A percentile compares a stretch with the other conserved stretches of the same genome.
These are phyloP conservation scores for Papilio elwesi DNA, from an alignment of 2,888 invertebrate species.

Conservation along the genomic window DNA sequence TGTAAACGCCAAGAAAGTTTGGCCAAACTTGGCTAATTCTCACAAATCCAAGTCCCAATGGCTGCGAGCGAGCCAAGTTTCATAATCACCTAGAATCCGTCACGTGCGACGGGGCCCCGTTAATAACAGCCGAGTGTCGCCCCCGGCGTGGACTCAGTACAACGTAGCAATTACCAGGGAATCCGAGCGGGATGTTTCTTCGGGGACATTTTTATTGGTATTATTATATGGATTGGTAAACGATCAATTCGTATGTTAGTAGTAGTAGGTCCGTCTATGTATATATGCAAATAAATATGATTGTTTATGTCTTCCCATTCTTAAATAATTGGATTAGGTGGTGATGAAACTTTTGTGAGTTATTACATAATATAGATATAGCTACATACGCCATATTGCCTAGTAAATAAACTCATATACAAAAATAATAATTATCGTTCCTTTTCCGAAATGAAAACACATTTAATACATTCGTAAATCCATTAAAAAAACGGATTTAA, in stretches of 20 bases:
- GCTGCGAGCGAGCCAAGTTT: slow-evolving; percentile 36
- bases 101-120: slow-evolving; percentile 43
- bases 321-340: too few relatives aligned
- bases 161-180: slow-evolving; percentile 22
- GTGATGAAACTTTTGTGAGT: too few relatives aligned
- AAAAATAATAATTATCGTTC: too few relatives aligned
- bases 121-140: slow-evolving; percentile 43
- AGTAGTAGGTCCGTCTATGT: background rate
- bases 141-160: slow-evolving; percentile 27
- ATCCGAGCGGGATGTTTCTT: slow-evolving; percentile 26
- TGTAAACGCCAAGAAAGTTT: slow-evolving; percentile 35
- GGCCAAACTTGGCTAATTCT: slow-evolving; percentile 32
- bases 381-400: too few relatives aligned
- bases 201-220: background rate
- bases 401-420: too few relatives aligned
- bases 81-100: slow-evolving; percentile 41
- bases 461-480: too few relatives aligned
- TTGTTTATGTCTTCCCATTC: too few relatives aligned
- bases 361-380: too few relatives aligned
- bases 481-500: background rate
- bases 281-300: background rate
- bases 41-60: slow-evolving; percentile 37
- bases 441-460: too few relatives aligned
- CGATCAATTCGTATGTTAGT: background rate
- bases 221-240: slow-evolving; percentile 2